These are phyloP conservation scores for Coleophora deauratella DNA, from an alignment of 2,888 invertebrate genomes.

Conservation along the genomic window DNA sequence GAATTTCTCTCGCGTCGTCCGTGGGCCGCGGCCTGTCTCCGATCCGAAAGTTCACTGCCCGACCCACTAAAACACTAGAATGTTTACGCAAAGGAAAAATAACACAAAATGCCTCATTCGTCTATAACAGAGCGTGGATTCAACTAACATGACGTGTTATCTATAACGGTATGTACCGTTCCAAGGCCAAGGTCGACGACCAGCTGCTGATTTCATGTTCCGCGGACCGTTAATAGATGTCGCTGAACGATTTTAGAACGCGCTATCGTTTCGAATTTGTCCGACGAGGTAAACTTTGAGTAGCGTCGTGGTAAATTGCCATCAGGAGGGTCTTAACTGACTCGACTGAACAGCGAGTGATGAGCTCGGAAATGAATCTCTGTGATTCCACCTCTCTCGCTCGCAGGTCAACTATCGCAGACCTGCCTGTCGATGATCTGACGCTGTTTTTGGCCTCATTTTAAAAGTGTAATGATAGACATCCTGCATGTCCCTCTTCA, in stretches of 20 bases:
- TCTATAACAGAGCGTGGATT: background rate
- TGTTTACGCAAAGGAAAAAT: background rate
- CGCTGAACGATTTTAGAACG: constrained; percentile 22
- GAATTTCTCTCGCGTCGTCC: constrained; percentile 21
- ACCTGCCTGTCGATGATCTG: constrained; percentile 45
- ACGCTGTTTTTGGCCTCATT: constrained; percentile 56
- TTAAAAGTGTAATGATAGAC: background rate
- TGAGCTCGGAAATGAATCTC: constrained; percentile 53
- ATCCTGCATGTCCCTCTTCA: too few species aligned
- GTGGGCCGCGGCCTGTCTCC: background rate
- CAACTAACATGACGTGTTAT: constrained; percentile 12
- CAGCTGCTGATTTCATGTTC: constrained; percentile 14
- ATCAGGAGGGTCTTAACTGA: constrained; percentile 65
- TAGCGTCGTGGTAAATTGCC: constrained; percentile 18
- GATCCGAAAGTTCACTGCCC: constrained; percentile 11
- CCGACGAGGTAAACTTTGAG: constrained; percentile 1
- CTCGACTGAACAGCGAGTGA: constrained; percentile 72
- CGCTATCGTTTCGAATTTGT: constrained; percentile 21
- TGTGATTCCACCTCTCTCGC: constrained; percentile 51
- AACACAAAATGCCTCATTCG: background rate
- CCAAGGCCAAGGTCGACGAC: constrained; percentile 33
- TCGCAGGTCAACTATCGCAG: constrained; percentile 57
- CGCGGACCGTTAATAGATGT: constrained; percentile 24
- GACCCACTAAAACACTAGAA: constrained; percentile 22
- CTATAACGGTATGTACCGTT: constrained; percentile 24